A percentile compares a stretch with the other conserved stretches of the same genome.
Evolutionary conservation across 2,797 vertebrate species (phyloP).

Genomic region (Scyliorhinus canicula): DNA sequence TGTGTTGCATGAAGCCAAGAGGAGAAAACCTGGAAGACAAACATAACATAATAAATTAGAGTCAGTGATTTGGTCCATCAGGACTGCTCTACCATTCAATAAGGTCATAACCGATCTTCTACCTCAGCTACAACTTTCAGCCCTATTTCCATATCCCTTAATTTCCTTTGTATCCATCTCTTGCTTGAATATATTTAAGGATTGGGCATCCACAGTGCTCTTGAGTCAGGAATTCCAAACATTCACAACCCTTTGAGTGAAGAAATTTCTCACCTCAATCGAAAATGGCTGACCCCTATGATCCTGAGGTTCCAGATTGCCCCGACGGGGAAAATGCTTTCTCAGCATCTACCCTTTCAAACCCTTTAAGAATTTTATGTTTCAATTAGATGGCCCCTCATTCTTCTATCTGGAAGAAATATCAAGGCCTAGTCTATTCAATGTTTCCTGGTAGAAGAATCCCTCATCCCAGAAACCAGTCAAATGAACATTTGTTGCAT

Average conservation of each 20-base stretch:
- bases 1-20: not conserved
- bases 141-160: not conserved
- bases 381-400: too few species aligned
- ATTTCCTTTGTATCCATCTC: not conserved
- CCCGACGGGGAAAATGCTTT: not conserved
- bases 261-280: not conserved
- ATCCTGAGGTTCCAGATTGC: not conserved
- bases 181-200: not conserved
- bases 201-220: not conserved
- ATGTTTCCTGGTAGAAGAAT: not conserved
- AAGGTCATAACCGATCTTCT: not conserved
- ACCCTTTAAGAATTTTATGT: too few species aligned
- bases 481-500: not conserved
- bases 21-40: not conserved
- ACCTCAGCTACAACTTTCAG: not conserved
- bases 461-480: not conserved
- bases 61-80: not conserved
- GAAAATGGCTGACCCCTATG: not conserved
- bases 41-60: not conserved
- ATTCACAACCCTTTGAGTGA: not conserved
- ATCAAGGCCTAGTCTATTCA: not conserved
- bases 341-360: too few species aligned
- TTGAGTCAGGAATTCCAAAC: not conserved
- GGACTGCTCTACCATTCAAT: not conserved
- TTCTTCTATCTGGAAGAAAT: not conserved